Base-by-base conservation (phyloP, 2,888 invertebrate genomes). In the Cremastinae sp. region DNA sequence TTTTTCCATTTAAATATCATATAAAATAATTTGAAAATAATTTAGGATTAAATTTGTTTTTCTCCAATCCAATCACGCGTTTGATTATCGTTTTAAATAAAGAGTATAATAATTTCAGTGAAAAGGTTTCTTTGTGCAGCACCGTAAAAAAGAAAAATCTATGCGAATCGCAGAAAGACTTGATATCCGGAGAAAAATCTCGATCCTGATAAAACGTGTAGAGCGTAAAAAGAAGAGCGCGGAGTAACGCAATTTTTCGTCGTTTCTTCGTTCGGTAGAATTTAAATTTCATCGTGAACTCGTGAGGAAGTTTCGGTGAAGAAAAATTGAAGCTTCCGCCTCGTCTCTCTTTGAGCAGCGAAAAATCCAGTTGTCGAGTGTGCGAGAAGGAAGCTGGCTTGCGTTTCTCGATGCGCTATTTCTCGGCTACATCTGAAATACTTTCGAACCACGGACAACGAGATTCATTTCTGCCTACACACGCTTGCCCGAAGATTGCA, bases 391-490 rank as follows among this genome's bases (percentile, higher is more conserved):
- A 8, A 59, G 3, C 68, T 45, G 36, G 51, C 51, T 49, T 53
- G 34, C 47, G 34, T 51, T 14, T 16, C 28, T 12, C 20, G 16
- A 54, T 54, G 28, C 51, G 54, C 66, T 65, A 36, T 38, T 8
- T 49, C 28, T 61, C 51, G 47, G 18, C n/a, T 34, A 47, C 56
- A 53, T 66, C 43, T 20, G 61, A 22, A 47, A 61, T 45, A 28
- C 22, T 68, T 49, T 62, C 49, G 41, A 49, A 62, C 68, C 74
- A 74, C 49, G 61, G 68, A 61, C 62, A 56, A 28, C 61, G 64
- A 49, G 71, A 56, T 66, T 61, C 69, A 72, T 68, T 47, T 28
- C 45, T 22, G 9, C 20, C 28, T 5, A 8, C 14, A 49, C 49
- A 49, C 49, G 18, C 49, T 28, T 5, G 28, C 28, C 2, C 28